These are phyloP conservation scores for Conistra vaccinii DNA, from an alignment of 2,888 invertebrate species.

Conservation along the genomic window DNA sequence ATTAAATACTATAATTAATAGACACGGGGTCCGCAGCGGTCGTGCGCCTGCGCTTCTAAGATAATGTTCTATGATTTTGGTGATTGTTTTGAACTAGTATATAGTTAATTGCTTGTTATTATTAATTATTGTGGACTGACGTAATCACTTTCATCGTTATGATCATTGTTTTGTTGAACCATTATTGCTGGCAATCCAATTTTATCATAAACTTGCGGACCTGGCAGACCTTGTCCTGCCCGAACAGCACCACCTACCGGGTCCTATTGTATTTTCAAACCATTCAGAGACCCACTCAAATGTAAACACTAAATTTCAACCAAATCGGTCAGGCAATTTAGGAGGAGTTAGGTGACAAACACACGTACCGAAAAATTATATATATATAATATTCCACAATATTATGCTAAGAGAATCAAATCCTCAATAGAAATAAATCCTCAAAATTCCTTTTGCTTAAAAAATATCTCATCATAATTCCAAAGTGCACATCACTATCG, in stretches of 20 bases:
- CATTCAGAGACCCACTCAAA: too few species aligned
- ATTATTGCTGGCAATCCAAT: background rate
- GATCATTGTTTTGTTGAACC: background rate
- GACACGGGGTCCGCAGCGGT: slow-evolving; percentile 54
- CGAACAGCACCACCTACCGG: too few species aligned
- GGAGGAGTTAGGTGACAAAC: too few species aligned
- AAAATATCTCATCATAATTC: slow-evolving; percentile 12
- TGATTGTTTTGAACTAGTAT: slow-evolving; percentile 36
- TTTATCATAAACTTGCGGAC: too few species aligned
- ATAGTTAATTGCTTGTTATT: slow-evolving; percentile 40
- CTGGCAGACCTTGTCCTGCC: too few species aligned
- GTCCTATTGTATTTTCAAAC: too few species aligned
- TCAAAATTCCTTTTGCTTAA: background rate
- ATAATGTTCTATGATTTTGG: slow-evolving; percentile 51
- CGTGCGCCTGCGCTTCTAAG: slow-evolving; percentile 51
- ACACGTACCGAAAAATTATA: too few species aligned
- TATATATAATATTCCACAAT: background rate
- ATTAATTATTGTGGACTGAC: slow-evolving; percentile 25
- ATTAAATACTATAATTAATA: slow-evolving; percentile 79
- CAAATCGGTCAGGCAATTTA: too few species aligned
- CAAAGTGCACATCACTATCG: slow-evolving; percentile 60
- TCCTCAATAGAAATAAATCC: background rate
- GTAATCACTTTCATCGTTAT: slow-evolving; percentile 18
- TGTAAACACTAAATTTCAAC: too few species aligned
- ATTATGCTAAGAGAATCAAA: background rate